Conservation (phyloP, 2,888 invertebrate genomes). For the Andrena trimmerana region DNA sequence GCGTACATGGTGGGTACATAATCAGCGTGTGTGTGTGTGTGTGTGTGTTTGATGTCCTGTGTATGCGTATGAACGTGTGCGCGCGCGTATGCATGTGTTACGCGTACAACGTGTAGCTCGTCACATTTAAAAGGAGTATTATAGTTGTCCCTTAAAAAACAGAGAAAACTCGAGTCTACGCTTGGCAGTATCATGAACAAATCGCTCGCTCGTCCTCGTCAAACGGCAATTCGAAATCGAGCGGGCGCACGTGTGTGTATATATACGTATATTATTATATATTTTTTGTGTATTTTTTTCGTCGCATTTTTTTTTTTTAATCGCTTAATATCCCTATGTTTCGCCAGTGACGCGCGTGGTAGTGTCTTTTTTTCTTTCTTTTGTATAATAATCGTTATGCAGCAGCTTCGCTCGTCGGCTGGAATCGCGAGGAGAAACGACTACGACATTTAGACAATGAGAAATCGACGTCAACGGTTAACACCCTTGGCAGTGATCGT, state of each 20-base stretch:
- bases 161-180: conserved; percentile 77
- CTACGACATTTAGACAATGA: conserved; percentile 70
- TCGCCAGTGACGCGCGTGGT: conserved; percentile 20
- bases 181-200: conserved; percentile 84
- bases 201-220: conserved; percentile 68
- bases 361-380: conserved; percentile 5
- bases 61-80: conserved; percentile 12
- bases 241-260: conserved; percentile 52
- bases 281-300: conserved; percentile 39
- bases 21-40: conserved; percentile 4
- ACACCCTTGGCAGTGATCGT: conserved; percentile 84
- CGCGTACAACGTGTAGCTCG: conserved; percentile 26
- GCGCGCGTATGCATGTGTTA: neutral
- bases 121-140: conserved; percentile 72
- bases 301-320: conserved; percentile 15
- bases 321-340: conserved; percentile 27
- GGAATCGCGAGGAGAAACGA: conserved; percentile 52
- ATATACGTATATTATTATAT: conserved; percentile 38
- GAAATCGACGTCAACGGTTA: conserved; percentile 80
- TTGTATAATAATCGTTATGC: conserved; percentile 30
- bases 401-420: conserved; percentile 22
- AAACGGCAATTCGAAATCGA: conserved; percentile 58
- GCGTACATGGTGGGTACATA: conserved; percentile 29
- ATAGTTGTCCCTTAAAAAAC: conserved; percentile 72
- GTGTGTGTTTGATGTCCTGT: neutral